Percentiles rank a stretch among this genome's conserved stretches.
phyloP scores from a whole-genome alignment of 2,113 vertebrate species.

The Rhagologus leucostigma region DNA sequence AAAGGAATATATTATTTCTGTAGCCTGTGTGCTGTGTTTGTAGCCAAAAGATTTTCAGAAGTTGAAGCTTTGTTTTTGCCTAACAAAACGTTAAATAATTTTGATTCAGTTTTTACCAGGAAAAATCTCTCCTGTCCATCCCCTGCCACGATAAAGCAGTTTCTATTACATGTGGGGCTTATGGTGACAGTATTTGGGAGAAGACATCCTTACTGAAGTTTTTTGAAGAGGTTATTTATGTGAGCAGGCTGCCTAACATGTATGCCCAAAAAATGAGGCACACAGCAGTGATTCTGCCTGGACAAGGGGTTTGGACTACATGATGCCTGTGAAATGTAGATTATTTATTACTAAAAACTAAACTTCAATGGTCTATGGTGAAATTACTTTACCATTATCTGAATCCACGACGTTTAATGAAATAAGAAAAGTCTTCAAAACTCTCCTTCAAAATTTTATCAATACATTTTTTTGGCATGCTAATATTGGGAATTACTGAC shows the following conservation, averaged over 20 bases:
- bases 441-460: background rate
- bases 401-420: background rate
- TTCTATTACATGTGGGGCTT: background rate
- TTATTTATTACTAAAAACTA: background rate
- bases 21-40: background rate
- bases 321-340: background rate
- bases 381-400: background rate
- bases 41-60: background rate
- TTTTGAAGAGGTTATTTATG: background rate
- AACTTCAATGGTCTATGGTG: background rate
- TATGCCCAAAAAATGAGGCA: background rate
- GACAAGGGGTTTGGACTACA: accelerated
- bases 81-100: background rate
- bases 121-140: background rate
- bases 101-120: background rate
- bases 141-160: background rate
- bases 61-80: background rate
- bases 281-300: background rate
- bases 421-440: background rate
- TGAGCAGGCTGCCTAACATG: background rate
- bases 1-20: background rate
- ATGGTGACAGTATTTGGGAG: background rate
- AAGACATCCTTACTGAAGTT: background rate
- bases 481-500: background rate
- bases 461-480: background rate